Conservation (phyloP, 2,797 vertebrate species). For the Dromococcyx pavoninus region DNA sequence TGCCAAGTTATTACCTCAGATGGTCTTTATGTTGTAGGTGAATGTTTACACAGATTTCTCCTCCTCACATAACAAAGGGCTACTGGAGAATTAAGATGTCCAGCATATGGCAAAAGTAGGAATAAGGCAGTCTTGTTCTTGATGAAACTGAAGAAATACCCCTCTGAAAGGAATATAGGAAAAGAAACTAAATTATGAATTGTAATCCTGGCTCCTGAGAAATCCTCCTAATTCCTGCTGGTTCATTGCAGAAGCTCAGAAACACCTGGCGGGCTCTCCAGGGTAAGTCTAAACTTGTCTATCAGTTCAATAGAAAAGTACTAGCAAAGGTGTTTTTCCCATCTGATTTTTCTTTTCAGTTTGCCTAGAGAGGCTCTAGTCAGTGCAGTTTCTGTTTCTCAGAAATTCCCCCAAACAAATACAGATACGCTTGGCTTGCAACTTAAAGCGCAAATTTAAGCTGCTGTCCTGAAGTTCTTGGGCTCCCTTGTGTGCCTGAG, state of each 20-base stretch:
- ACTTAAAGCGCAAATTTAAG: slow-evolving; percentile 12
- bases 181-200: background rate
- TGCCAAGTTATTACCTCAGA: slow-evolving; percentile 28
- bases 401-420: background rate
- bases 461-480: slow-evolving; percentile 19
- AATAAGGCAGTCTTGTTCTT: background rate
- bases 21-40: background rate
- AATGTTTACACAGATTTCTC: slow-evolving; percentile 12
- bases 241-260: background rate
- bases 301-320: slow-evolving; percentile 16
- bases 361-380: background rate
- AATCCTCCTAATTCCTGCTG: background rate
- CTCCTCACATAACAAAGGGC: background rate
- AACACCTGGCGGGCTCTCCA: slow-evolving; percentile 27
- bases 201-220: background rate
- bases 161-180: background rate
- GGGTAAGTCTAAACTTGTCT: background rate
- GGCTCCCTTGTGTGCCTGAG: slow-evolving; percentile 33
- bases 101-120: background rate
- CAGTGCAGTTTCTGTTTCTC: background rate
- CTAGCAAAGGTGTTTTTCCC: background rate
- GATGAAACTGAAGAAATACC: background rate
- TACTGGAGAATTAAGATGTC: background rate
- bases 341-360: background rate
- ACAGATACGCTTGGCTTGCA: slow-evolving; percentile 12